Evolutionary conservation across 2,888 invertebrate genomes (phyloP).

Genomic region (Orthosia gothica): DNA sequence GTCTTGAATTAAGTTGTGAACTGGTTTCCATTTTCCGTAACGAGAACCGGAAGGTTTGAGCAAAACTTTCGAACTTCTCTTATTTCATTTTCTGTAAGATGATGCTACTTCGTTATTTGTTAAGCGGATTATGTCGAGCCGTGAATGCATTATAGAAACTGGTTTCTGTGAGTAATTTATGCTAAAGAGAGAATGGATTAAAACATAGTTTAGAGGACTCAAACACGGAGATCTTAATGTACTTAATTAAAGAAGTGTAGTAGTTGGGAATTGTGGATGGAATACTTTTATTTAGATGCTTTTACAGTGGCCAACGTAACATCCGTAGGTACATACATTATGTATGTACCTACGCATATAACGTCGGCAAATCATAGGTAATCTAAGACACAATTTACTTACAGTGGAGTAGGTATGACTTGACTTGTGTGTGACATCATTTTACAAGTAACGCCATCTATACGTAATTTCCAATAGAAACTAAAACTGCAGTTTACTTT

Average conservation of each 20-base stretch:
- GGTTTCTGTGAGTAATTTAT: constrained; percentile 34
- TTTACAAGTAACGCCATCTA: constrained; percentile 25
- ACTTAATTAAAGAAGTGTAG: constrained; percentile 7
- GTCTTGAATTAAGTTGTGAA: constrained; percentile 35
- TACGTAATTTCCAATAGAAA: constrained; percentile 13
- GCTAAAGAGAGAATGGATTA: constrained; percentile 34
- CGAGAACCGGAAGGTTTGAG: constrained; percentile 44
- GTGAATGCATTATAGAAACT: constrained; percentile 47
- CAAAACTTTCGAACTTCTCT: constrained; percentile 56
- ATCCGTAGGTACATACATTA: no score
- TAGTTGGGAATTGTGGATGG: no score
- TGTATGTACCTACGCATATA: no score
- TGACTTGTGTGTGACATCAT: no score
- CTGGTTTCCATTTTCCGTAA: constrained; percentile 50
- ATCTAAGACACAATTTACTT: no score
- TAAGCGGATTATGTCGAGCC: constrained; percentile 50
- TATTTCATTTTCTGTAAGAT: constrained; percentile 59
- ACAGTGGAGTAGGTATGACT: no score
- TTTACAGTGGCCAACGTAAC: not conserved
- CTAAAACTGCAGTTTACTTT: no score
- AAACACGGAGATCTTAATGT: constrained; percentile 21
- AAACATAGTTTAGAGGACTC: constrained; percentile 18
- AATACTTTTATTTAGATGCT: not conserved
- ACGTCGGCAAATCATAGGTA: no score
- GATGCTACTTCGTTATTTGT: constrained; percentile 50